phyloP scores from a whole-genome alignment of 2,888 invertebrate species.

The Eubasilissa splendida region DNA sequence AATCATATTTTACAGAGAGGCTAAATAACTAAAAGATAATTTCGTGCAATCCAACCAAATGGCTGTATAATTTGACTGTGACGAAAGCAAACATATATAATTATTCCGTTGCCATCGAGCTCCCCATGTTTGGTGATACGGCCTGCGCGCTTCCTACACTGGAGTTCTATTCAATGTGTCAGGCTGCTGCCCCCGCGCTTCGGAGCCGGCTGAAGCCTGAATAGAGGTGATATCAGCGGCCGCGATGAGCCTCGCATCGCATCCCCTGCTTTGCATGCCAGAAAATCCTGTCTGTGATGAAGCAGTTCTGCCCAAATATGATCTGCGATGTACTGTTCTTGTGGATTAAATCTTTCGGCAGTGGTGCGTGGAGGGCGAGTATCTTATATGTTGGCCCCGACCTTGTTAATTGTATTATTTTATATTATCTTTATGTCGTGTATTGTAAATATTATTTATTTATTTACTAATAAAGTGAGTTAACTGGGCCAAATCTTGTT shows the following conservation, averaged over 20 bases:
- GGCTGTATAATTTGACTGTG: constrained; percentile 10
- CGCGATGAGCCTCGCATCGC: neutral
- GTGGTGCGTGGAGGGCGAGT: too few relatives aligned
- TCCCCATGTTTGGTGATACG: constrained; percentile 21
- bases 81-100: constrained; percentile 30
- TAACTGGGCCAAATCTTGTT: too few relatives aligned
- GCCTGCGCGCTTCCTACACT: constrained; percentile 19
- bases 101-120: constrained; percentile 2
- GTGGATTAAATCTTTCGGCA: too few relatives aligned
- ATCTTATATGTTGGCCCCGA: too few relatives aligned
- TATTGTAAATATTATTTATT: too few relatives aligned
- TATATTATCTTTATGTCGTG: too few relatives aligned
- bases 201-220: too few relatives aligned
- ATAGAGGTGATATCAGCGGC: neutral
- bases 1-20: neutral
- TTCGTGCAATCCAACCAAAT: neutral
- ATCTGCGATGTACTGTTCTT: too few relatives aligned
- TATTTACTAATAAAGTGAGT: too few relatives aligned
- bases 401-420: too few relatives aligned
- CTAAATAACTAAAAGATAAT: neutral
- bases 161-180: constrained; percentile 4
- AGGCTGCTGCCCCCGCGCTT: neutral
- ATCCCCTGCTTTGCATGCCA: neutral
- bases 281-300: too few relatives aligned
- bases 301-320: too few relatives aligned